These are phyloP conservation scores for Orchestia grillus DNA, from an alignment of 1,140 invertebrate species.

Conservation along the genomic window DNA sequence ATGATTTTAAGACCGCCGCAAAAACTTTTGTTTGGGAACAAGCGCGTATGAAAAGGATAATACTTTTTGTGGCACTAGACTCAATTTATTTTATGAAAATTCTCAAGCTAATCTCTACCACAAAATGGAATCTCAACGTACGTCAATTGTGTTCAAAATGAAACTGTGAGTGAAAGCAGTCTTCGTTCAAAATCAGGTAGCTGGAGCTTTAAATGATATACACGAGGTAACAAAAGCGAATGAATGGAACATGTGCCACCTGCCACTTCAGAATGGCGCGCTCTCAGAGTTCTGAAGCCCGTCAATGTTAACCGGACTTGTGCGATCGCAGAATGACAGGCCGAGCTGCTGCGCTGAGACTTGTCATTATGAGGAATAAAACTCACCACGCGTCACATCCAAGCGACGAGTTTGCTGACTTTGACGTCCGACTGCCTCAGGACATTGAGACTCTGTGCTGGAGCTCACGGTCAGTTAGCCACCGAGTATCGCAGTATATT, in stretches of 20 bases:
- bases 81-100: neutral
- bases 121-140: neutral
- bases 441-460: neutral
- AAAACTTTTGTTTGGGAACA: neutral
- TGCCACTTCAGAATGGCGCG: neutral
- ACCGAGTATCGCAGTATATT: neutral
- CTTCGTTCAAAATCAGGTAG: neutral
- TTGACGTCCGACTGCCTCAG: neutral
- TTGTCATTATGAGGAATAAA: neutral
- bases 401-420: neutral
- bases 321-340: neutral
- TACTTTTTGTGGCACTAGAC: neutral
- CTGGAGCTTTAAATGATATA: neutral
- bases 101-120: too few species aligned
- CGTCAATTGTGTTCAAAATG: neutral
- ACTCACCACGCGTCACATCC: neutral
- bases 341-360: neutral
- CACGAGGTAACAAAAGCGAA: too few species aligned
- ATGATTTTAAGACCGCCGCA: neutral
- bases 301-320: neutral
- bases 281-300: neutral
- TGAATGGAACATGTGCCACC: neutral
- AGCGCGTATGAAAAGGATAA: neutral
- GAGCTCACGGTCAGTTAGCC: neutral
- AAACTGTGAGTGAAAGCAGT: neutral